A percentile compares a stretch with the other conserved stretches of the same genome.
These are phyloP conservation scores for Pachycephala philippinensis DNA, from an alignment of 2,113 vertebrate genomes.

Conservation along the genomic window DNA sequence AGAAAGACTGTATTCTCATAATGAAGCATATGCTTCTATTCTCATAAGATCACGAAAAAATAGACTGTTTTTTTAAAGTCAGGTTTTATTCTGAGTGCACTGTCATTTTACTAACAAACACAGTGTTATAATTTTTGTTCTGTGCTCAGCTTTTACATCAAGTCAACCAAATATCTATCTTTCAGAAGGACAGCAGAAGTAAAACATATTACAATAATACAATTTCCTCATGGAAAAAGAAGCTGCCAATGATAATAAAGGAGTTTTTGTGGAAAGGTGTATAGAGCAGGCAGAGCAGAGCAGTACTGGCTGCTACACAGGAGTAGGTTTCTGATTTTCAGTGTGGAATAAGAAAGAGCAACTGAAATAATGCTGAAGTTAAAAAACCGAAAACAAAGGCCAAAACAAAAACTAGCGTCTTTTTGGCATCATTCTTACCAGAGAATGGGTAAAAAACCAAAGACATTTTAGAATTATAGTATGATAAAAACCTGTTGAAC, in stretches of 20 bases:
- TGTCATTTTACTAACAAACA: not conserved
- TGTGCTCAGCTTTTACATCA: constrained; percentile 5
- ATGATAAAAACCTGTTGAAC: not conserved
- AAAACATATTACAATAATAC: not conserved
- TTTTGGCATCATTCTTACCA: not conserved
- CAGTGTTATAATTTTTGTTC: not conserved
- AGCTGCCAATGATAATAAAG: not conserved
- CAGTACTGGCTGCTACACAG: not conserved
- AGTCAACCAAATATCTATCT: not conserved
- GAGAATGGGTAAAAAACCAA: not conserved
- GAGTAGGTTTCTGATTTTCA: constrained; percentile 8
- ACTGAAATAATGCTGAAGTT: not conserved
- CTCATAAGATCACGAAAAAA: not conserved
- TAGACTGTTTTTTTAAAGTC: not conserved
- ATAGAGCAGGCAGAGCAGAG: not conserved
- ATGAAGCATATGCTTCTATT: not conserved
- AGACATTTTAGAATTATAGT: not conserved
- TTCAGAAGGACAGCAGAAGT: not conserved
- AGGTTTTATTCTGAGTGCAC: not conserved
- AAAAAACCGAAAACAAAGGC: not conserved
- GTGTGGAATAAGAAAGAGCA: not conserved
- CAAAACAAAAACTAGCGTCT: not conserved
- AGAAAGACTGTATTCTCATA: not conserved
- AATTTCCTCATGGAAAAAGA: constrained; percentile 25
- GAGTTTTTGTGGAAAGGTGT: not conserved